Percentiles rank a stretch among this genome's conserved stretches.
These are phyloP conservation scores for Limnodromus scolopaceus DNA, from an alignment of 2,797 vertebrate species.

Conservation along the genomic window DNA sequence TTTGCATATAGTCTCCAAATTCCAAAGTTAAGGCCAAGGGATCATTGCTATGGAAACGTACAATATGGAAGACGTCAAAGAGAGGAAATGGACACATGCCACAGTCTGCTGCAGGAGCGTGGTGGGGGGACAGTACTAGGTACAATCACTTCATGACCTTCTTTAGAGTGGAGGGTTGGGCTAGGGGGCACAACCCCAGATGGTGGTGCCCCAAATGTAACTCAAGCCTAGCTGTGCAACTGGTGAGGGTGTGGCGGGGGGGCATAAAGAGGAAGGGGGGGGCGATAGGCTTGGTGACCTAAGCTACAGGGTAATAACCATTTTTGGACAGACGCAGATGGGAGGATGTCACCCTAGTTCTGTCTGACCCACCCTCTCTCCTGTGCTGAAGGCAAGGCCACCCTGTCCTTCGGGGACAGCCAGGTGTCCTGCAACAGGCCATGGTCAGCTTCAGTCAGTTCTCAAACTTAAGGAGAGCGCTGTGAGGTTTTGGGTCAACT, in stretches of 20 bases:
- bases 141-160: conserved; percentile 55
- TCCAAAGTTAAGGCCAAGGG: conserved; percentile 95
- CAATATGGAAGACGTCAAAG: conserved; percentile 89
- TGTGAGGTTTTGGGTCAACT: conserved; percentile 2
- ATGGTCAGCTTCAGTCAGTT: not conserved
- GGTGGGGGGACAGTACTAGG: conserved; percentile 38
- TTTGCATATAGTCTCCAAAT: conserved; percentile 91
- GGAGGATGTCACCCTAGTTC: conserved; percentile 9
- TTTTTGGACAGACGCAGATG: conserved; percentile 13
- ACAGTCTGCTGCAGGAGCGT: conserved; percentile 44
- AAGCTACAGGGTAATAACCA: conserved; percentile 36
- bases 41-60: conserved; percentile 88
- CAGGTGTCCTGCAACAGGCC: not conserved
- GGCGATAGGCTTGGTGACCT: not conserved
- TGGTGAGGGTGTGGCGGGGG: not conserved
- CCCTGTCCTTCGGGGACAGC: not conserved
- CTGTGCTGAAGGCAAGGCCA: not conserved
- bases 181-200: conserved; percentile 21
- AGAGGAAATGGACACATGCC: conserved; percentile 62
- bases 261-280: not conserved
- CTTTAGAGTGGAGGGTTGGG: conserved; percentile 36
- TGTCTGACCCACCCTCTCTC: not conserved
- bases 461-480: not conserved
- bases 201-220: not conserved
- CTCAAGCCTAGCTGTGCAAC: conserved; percentile 60